Percentiles rank a stretch among this genome's conserved stretches.
Conservation (phyloP, 1,140 invertebrate genomes). For the Bombus affinis region DNA sequence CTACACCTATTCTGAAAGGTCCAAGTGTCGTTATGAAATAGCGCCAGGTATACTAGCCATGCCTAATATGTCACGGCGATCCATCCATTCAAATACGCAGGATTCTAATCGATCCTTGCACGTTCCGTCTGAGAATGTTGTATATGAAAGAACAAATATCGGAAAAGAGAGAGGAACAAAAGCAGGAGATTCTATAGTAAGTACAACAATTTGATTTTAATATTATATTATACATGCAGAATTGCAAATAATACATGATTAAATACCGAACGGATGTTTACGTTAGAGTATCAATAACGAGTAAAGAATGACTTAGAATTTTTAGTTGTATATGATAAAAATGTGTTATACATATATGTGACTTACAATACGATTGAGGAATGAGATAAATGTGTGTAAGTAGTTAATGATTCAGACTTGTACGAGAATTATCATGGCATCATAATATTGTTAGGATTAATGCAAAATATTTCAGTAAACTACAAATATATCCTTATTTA, state of each 20-base stretch:
- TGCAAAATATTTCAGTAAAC: not conserved
- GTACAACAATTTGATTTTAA: constrained; percentile 9
- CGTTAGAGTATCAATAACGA: too few relatives aligned
- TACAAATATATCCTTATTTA: not conserved
- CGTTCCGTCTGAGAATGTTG: constrained; percentile 53
- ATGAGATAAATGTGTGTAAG: too few relatives aligned
- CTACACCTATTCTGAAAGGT: constrained; percentile 90
- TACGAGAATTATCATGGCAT: too few relatives aligned
- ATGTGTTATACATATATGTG: not conserved
- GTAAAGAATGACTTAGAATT: too few relatives aligned
- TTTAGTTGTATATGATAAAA: not conserved
- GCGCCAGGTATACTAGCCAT: constrained; percentile 90
- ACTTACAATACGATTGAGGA: not conserved
- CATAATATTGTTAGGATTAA: too few relatives aligned
- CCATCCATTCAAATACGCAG: constrained; percentile 77
- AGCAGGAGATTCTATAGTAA: constrained; percentile 57
- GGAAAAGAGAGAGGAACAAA: constrained; percentile 47
- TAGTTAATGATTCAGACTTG: not conserved
- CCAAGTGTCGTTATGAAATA: constrained; percentile 89
- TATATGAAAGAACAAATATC: constrained; percentile 45
- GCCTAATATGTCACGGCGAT: constrained; percentile 91
- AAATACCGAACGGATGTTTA: too few relatives aligned
- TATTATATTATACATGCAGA: too few relatives aligned
- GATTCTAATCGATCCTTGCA: constrained; percentile 66
- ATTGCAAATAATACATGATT: too few relatives aligned